A percentile compares a stretch with the other conserved stretches of the same genome.
These are phyloP conservation scores for Petroica traversi DNA, from an alignment of 2,113 vertebrate species.

Conservation along the genomic window DNA sequence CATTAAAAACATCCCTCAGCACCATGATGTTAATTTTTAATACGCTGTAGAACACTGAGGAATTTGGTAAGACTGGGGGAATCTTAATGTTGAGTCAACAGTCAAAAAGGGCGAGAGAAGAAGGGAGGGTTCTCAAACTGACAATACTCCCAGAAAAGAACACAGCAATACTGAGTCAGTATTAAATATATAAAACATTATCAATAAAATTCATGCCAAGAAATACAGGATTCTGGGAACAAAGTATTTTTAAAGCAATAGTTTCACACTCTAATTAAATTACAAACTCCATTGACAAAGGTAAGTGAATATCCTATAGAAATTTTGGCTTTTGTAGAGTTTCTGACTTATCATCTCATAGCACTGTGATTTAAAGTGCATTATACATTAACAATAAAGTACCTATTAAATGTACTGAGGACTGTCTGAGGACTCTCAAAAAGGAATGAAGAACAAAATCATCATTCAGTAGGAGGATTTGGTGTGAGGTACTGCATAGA, in stretches of 20 bases:
- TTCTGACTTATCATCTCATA: neutral
- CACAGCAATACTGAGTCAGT: neutral
- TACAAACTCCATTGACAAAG: neutral
- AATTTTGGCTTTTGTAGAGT: neutral
- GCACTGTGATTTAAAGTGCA: neutral
- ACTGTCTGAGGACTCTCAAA: slow-evolving; percentile 3
- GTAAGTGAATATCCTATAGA: neutral
- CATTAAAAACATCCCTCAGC: neutral
- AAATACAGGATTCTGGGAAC: neutral
- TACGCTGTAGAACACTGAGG: neutral
- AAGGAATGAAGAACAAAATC: neutral
- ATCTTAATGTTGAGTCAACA: neutral
- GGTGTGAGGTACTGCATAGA: neutral
- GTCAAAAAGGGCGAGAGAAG: neutral
- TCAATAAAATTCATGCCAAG: neutral
- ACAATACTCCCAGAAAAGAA: neutral
- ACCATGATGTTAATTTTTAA: neutral
- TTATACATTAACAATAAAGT: neutral
- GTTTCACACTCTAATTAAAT: neutral
- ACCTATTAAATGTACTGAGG: neutral
- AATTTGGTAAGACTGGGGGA: neutral
- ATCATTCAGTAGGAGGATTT: slow-evolving; percentile 2
- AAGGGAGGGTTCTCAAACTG: neutral
- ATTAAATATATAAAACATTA: neutral
- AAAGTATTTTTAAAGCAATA: neutral